Base-by-base conservation (phyloP, 2,113 vertebrate genomes). In the Dryoscopus gambensis region DNA sequence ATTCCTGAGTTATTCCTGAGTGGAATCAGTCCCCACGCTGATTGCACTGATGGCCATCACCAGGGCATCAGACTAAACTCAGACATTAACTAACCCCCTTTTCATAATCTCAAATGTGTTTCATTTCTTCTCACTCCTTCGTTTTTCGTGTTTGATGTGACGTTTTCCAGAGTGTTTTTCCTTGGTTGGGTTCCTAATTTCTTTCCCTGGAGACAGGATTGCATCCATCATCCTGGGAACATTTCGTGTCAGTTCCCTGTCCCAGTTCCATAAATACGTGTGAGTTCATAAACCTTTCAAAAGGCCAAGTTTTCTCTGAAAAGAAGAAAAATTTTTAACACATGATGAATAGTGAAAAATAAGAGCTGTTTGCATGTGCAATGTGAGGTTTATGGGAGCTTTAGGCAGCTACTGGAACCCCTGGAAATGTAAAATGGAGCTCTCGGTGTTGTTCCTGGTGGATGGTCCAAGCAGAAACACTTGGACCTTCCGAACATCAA, bases 131-230 rank as follows among this genome's bases (percentile, higher is more conserved):
- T 90, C 83, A 21, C 71, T 86, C 92, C 49, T 78, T 89, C 55
- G 0, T 81, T 89, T 64, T 46, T 44, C n/a, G 78, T 75, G 56
- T 86, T 96, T 89, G 93, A 90, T 71, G 83, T 93, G 88, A 86
- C 64, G 85, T 89, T 92, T 94, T 93, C 79, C 73, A 75, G 76
- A 92, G 75, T 60, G 73, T 69, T 94, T 97, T 90, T 57, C 76
- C 94, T 84, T 91, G 67, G 55, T 60, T 74, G 79, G 74, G 55
- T 89, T 84, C 55, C 91, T 86, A 73, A 8, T 30, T 86, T 86
- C 92, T 78, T 65, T 57, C 91, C 64, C 13, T 25, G 74, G 96
- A 56, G 90, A 84, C 63, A 67, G 87, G 65, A 70, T 80, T 95
- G 35, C 88, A 93, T 93, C 93, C 85, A 59, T 85, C 93, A 94